Evolutionary conservation across 1,140 invertebrate genomes (phyloP).

Genomic region (Eulimnadia texana): DNA sequence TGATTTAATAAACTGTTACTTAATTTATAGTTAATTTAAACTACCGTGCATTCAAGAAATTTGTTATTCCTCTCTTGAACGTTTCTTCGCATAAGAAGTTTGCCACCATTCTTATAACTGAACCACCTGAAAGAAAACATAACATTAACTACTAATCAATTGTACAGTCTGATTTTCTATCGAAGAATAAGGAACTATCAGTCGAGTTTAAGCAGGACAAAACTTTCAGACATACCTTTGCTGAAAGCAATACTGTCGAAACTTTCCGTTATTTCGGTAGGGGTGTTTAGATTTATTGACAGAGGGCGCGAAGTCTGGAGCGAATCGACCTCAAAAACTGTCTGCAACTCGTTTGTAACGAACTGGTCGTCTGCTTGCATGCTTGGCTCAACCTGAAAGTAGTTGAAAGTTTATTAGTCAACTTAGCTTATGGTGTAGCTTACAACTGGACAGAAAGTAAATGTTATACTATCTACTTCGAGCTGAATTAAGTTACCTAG

Average conservation of each 20-base stretch:
- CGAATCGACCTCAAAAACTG: constrained; percentile 67
- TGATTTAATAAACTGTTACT: not conserved
- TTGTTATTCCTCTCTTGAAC: constrained; percentile 63
- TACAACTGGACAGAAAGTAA: too few relatives aligned
- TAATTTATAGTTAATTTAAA: constrained; percentile 15
- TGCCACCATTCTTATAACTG: constrained; percentile 86
- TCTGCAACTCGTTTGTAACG: constrained; percentile 61
- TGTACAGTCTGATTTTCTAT: too few relatives aligned
- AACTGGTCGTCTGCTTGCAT: constrained; percentile 73
- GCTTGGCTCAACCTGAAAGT: constrained; percentile 47
- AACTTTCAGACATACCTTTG: constrained; percentile 45
- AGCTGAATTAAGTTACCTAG: too few relatives aligned
- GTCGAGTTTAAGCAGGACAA: too few relatives aligned
- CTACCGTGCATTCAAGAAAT: constrained; percentile 52
- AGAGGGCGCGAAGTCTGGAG: constrained; percentile 84
- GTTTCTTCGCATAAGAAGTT: constrained; percentile 69
- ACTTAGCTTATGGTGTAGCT: too few relatives aligned
- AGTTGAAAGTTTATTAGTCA: not conserved
- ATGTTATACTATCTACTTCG: too few relatives aligned
- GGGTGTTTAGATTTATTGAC: constrained; percentile 66
- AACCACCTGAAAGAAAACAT: constrained; percentile 46
- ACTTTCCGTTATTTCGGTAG: constrained; percentile 82
- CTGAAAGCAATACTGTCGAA: constrained; percentile 87
- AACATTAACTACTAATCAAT: not conserved
- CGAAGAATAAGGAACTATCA: too few relatives aligned